These are phyloP conservation scores for Mylabris sibirica DNA, from an alignment of 2,888 invertebrate species.

Conservation along the genomic window DNA sequence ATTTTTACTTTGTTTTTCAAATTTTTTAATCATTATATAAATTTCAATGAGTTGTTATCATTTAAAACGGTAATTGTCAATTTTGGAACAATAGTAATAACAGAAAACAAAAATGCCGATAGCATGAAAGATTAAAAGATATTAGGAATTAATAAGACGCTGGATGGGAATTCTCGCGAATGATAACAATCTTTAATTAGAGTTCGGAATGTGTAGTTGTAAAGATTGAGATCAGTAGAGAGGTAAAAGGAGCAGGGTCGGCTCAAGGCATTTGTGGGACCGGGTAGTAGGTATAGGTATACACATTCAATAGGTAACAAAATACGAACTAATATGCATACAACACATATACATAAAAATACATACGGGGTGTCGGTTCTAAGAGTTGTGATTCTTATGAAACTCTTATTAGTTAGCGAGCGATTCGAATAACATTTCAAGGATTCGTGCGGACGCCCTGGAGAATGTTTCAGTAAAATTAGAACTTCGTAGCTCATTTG, in stretches of 20 bases:
- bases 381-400: too few species aligned
- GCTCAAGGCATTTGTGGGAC: conserved; percentile 39
- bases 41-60: conserved; percentile 20
- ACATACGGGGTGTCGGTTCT: too few species aligned
- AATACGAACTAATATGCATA: too few species aligned
- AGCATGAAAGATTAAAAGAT: conserved; percentile 51
- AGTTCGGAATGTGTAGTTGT: conserved; percentile 50
- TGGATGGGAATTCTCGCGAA: conserved; percentile 56
- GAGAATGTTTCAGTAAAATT: too few species aligned
- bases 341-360: conserved; percentile 42
- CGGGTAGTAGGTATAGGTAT: conserved; percentile 14
- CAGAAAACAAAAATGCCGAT: conserved; percentile 51
- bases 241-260: conserved; percentile 34
- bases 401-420: too few species aligned
- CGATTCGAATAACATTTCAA: too few species aligned
- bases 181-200: conserved; percentile 53
- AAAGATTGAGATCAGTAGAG: conserved; percentile 44
- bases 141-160: conserved; percentile 60
- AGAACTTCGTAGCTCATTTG: too few species aligned
- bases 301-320: too few species aligned
- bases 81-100: conserved; percentile 48
- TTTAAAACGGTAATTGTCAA: conserved; percentile 36
- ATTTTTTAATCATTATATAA: conserved; percentile 10
- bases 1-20: neutral
- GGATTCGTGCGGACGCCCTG: too few species aligned